Evolutionary conservation across 2,797 vertebrate genomes (phyloP), one percentile per base, ranked within the genome.

Genomic region (Danio aesculapii): DNA sequence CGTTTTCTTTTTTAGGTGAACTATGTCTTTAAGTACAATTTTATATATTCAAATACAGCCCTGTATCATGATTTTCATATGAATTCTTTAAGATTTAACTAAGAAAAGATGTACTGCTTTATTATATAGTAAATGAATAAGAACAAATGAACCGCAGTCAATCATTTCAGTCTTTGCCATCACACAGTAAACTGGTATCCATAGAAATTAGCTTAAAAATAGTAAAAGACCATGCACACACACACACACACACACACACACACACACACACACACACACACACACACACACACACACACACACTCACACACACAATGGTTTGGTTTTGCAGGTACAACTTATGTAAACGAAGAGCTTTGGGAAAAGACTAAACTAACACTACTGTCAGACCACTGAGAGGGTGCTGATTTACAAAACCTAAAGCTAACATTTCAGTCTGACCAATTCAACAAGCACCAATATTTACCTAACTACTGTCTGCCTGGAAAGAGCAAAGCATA

Each of bases 311-410:
- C 53, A 66, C 79, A 77, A 66, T 50, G 73, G 50, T 49, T 19
- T 50, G 73, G 50, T 49, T 19, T 16, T 58, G 53, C 75, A 9
- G 17, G 59, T 46, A 30, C 14, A 46, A 70, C 69, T 67, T 50
- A 39, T 78, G 81, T 71, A 87, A 87, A 89, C 83, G 71, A 71
- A 55, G 0, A 21, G 55, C 61, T 72, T 75, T 75, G 71, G 52
- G 64, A 57, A 72, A 61, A 79, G 67, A 64, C 47, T 21, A 5
- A 13, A 50, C 81, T 47, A 83, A 81, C 74, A 75, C 14, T 19
- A 80, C 41, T 43, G 6, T 61, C 19, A 62, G 44, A 63, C 47
- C 64, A 52, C 16, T 67, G 57, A 68, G 46, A 39, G 75, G 46
- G 67, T 50, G 30, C 30, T 30, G 30, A 44, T 64, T 64, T 41